Percentiles rank a stretch among this genome's conserved stretches.
phyloP scores from a whole-genome alignment of 30 jellyfish, hydroid and myxozoan genomes.

The Sanderia malayensis region DNA sequence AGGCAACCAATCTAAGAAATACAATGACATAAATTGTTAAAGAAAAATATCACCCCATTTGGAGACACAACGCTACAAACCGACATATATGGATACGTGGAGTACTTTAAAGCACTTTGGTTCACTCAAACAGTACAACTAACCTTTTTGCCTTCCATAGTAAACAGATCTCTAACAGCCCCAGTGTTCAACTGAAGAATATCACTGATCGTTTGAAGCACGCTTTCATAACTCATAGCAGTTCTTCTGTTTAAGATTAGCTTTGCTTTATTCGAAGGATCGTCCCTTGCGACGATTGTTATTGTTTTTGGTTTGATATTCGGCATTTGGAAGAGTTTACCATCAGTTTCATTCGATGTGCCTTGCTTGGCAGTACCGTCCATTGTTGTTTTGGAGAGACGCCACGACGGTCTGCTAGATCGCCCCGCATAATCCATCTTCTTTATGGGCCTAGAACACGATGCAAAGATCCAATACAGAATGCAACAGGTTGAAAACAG shows the following conservation, averaged over 20 bases:
- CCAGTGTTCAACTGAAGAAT: slow-evolving; percentile 62
- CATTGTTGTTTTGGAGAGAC: slow-evolving; percentile 12
- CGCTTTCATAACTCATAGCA: slow-evolving; percentile 50
- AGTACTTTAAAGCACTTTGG: no score
- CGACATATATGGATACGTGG: no score
- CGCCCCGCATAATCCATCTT: slow-evolving; percentile 41
- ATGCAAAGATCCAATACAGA: no score
- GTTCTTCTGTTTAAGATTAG: slow-evolving; percentile 49
- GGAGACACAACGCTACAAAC: no score
- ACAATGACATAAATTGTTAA: no score
- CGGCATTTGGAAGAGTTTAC: slow-evolving; percentile 45
- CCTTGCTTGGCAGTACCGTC: background rate
- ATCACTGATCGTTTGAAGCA: slow-evolving; percentile 60
- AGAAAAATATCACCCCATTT: no score
- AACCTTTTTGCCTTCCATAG: slow-evolving; percentile 66
- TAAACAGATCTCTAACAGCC: slow-evolving; percentile 51
- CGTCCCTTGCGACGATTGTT: slow-evolving; percentile 67
- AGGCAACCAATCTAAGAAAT: slow-evolving; percentile 60
- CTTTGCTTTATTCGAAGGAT: slow-evolving; percentile 54
- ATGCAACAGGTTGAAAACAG: background rate
- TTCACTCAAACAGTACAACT: no score
- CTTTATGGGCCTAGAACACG: slow-evolving; percentile 72
- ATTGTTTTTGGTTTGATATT: slow-evolving; percentile 53
- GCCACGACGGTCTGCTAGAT: slow-evolving; percentile 35
- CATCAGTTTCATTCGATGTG: slow-evolving; percentile 37